Base-by-base conservation (phyloP, 2,113 vertebrate genomes). In the Beaufortia kweichowensis region DNA sequence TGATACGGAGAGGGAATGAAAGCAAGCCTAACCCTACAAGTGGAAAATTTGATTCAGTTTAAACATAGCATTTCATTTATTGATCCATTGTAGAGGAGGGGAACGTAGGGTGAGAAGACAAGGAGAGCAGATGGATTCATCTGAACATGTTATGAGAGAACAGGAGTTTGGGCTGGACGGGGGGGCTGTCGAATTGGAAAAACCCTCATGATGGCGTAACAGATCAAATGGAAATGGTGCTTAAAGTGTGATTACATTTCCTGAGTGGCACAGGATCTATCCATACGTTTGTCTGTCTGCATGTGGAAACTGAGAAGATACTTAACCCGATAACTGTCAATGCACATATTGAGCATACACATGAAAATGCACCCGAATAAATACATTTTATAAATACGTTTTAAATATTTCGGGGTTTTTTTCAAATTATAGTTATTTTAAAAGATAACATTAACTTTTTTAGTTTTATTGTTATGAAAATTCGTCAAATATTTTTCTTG, bases 1-100 rank as follows among this genome's bases (percentile, higher is more conserved):
- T 65, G 82, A 67, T 76, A 41, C 39, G 61, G 29, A 64, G 14
- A 62, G 75, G 71, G 73, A 75, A 68, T 29, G 65, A 76, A 68
- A 69, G 87, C 90, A 88, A 87, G 88, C 80, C 75, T 82, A 79
- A 79, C 50, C 87, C 88, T 75, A 87, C 88, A 90, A 91, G 86
- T 92, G 91, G 90, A 90, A 92, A 92, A 93, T 93, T 88, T 89
- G 85, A 92, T 92, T 90, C 89, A 90, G 89, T 89, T 92, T 90
- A 91, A 91, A 92, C 87, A 88, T 90, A 87, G 88, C 90, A 87
- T 88, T 93, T 91, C 92, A 86, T 89, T 90, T 91, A 92, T 92
- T 89, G 92, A 93, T 92, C 89, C 7, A 77, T 79, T 39, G 79
- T 65, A 75, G 85, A 85, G 86, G 63, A 69, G 86, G 88, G 84